Conservation (phyloP, 2,113 vertebrate species). For the Oryzias javanicus region DNA sequence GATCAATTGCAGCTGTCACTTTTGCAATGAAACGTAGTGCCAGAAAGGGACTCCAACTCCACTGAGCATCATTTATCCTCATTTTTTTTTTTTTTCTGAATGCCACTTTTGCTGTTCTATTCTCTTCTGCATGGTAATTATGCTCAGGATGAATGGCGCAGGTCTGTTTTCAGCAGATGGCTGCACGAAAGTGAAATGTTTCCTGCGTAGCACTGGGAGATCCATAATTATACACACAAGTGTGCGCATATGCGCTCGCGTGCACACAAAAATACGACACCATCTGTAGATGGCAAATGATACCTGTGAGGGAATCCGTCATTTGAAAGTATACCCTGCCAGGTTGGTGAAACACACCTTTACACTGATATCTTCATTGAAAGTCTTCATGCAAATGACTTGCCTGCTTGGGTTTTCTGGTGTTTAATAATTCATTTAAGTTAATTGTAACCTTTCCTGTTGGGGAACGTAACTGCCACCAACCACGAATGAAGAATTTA, state of each 20-base stretch:
- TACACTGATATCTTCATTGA: conserved; percentile 60
- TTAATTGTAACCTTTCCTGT: conserved; percentile 34
- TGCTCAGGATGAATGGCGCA: conserved; percentile 67
- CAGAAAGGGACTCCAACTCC: conserved; percentile 39
- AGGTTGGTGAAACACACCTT: conserved; percentile 55
- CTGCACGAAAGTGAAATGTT: conserved; percentile 69
- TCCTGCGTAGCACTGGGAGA: conserved; percentile 62
- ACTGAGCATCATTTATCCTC: conserved; percentile 44
- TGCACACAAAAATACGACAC: conserved; percentile 26
- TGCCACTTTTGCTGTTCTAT: conserved; percentile 59
- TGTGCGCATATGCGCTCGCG: conserved; percentile 25
- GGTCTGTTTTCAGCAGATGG: conserved; percentile 77
- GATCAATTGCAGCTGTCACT: conserved; percentile 50
- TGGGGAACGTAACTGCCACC: conserved; percentile 24
- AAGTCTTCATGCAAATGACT: conserved; percentile 39
- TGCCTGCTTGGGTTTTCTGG: conserved; percentile 19
- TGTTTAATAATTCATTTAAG: conserved; percentile 30
- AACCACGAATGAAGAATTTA: conserved; percentile 1
- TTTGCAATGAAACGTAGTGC: conserved; percentile 44
- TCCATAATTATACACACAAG: conserved; percentile 70
- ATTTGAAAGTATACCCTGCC: conserved; percentile 65
- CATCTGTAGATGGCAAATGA: conserved; percentile 73
- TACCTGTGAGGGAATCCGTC: conserved; percentile 70
- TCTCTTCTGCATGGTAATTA: conserved; percentile 69
- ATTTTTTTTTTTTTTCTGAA: conserved; percentile 36